Base-by-base conservation (phyloP, 2,888 invertebrate species). In the Agrochola circellaris region DNA sequence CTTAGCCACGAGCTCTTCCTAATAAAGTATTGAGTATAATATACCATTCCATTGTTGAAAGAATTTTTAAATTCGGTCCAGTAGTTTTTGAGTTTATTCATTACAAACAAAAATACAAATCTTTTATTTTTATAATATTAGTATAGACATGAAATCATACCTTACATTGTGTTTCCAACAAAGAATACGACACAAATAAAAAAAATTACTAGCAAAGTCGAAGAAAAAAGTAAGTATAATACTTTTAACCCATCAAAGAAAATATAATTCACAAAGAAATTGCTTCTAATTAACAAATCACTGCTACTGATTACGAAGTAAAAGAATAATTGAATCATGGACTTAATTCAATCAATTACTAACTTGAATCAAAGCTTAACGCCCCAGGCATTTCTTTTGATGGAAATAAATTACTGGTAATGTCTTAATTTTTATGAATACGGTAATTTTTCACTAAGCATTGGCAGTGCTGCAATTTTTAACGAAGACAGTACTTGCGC, bases 341-440 rank as follows among this genome's bases (percentile, higher is more conserved):
- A 20, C 20, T 73, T 26, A 62, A 30, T 70, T 62, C 13, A 72
- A 71, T 42, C 58, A 71, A 75, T 84, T 81, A 61, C 20, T 11
- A 54, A 4, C 6, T 38, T 15, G 2, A 48, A 48, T 68, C 71
- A 81, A 82, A 82, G 85, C 54, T 17, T 7, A 58, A 5, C 38
- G 85, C 82, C 42, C 11, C 26, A 6, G 71, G 82, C 68, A 20
- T n/a, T 51, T 0, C 71, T n/a, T 80, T 84, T 84, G 67, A 82
- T 23, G 0, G 4, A 7, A 61, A 51, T 1, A 20, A 72, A 51
- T 73, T 8, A 48, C 38, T 26, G 38, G 26, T 64, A 68, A 84
- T 42, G 20, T 75, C 17, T 68, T 75, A 70, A 42, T 58, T 42
- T 45, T 0, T 4, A 48, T 8, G 17, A 9, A 58, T 23, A 8